Percentiles rank a stretch among this genome's conserved stretches.
Conservation (phyloP, 2,113 vertebrate species). For the Hypomesus transpacificus region DNA sequence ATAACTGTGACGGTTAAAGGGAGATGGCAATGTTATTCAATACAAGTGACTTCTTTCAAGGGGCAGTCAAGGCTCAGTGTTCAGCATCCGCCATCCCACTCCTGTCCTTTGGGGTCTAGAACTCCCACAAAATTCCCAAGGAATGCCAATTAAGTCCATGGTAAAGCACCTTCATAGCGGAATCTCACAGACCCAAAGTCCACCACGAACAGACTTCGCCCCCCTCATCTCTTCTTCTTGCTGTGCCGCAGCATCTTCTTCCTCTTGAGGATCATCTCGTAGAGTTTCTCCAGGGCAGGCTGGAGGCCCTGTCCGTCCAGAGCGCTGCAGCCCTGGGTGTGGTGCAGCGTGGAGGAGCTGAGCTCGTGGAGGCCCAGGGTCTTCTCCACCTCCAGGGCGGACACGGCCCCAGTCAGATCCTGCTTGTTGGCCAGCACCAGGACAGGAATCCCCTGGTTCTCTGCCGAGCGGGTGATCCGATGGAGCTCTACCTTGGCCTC, state of each 20-base stretch:
- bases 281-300: slow-evolving; percentile 73
- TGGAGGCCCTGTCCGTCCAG: slow-evolving; percentile 75
- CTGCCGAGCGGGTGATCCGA: slow-evolving; percentile 65
- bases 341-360: slow-evolving; percentile 65
- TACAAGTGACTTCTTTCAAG: background rate
- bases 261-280: slow-evolving; percentile 78
- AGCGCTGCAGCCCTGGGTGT: slow-evolving; percentile 77
- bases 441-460: slow-evolving; percentile 76
- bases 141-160: background rate
- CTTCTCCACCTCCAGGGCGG: slow-evolving; percentile 75
- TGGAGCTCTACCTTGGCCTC: slow-evolving; percentile 81
- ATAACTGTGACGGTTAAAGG: slow-evolving; percentile 8
- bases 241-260: slow-evolving; percentile 70
- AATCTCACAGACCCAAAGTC: background rate
- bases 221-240: slow-evolving; percentile 75
- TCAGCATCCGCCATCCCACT: slow-evolving; percentile 14
- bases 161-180: background rate
- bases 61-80: slow-evolving; percentile 24
- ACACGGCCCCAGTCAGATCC: slow-evolving; percentile 67
- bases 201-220: no score
- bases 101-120: background rate
- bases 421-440: slow-evolving; percentile 81
- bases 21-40: slow-evolving; percentile 28
- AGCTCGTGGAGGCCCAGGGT: slow-evolving; percentile 71
- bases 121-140: slow-evolving; percentile 8